A percentile compares a stretch with the other conserved stretches of the same genome.
Evolutionary conservation across 2,888 invertebrate species (phyloP).

Genomic region (Dione juno): DNA sequence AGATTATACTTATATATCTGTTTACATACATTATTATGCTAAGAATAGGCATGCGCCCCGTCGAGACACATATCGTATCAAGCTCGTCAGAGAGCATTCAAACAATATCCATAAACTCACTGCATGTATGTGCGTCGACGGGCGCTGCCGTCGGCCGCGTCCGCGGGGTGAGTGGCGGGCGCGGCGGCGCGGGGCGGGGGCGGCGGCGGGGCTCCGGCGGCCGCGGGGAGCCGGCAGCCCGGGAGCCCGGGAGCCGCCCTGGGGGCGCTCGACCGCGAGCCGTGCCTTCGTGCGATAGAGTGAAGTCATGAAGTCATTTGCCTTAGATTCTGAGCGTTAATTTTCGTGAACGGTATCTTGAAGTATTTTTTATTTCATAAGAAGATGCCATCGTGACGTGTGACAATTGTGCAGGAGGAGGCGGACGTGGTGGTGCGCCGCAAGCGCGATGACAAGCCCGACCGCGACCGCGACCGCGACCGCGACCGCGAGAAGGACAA

Average conservation of each 20-base stretch:
- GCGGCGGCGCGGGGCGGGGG: too few species aligned
- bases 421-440: constrained; percentile 84
- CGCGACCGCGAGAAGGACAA: constrained; percentile 61
- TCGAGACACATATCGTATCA: constrained; percentile 24
- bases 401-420: constrained; percentile 84
- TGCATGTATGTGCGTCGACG: constrained; percentile 44
- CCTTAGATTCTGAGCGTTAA: too few species aligned
- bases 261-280: too few species aligned
- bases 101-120: too few species aligned
- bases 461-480: constrained; percentile 49
- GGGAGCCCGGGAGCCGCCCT: too few species aligned
- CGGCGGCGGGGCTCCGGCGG: too few species aligned
- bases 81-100: not conserved
- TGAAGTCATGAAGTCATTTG: too few species aligned
- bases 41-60: constrained; percentile 19
- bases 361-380: constrained; percentile 36
- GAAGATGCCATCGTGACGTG: constrained; percentile 43
- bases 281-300: too few species aligned
- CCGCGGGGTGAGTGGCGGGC: too few species aligned
- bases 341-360: too few species aligned
- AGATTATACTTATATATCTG: constrained; percentile 24
- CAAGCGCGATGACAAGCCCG: constrained; percentile 66
- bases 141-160: constrained; percentile 45
- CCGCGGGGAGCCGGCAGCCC: too few species aligned
- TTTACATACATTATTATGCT: constrained; percentile 33